Percentiles rank a stretch among this genome's conserved stretches.
These are phyloP conservation scores for Aphodius granarius DNA, from an alignment of 2,888 invertebrate species.

Conservation along the genomic window DNA sequence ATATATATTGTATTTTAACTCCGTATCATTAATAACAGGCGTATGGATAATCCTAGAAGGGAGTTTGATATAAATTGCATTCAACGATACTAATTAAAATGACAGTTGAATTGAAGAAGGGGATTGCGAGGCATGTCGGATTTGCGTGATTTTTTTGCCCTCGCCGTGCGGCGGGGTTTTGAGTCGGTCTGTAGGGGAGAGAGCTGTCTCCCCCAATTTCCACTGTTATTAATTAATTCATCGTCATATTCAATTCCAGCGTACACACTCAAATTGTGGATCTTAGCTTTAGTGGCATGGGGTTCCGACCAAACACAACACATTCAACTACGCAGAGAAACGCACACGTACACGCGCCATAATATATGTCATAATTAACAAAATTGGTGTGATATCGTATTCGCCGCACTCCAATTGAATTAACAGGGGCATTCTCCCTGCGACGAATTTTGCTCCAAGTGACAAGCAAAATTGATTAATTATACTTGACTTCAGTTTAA, in stretches of 20 bases:
- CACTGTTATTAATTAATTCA: neutral
- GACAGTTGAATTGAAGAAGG: too few relatives aligned
- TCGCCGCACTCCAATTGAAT: neutral
- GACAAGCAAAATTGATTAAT: too few relatives aligned
- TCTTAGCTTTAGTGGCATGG: neutral
- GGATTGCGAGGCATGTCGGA: neutral
- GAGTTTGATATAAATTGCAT: neutral
- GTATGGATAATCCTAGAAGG: neutral
- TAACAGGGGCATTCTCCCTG: neutral
- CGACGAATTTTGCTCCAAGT: too few relatives aligned
- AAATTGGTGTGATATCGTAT: conserved; percentile 3
- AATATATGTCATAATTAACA: conserved; percentile 15
- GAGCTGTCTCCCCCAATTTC: neutral
- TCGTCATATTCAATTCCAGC: neutral
- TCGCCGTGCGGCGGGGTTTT: neutral
- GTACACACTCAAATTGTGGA: neutral
- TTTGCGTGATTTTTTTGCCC: neutral
- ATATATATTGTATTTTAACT: neutral
- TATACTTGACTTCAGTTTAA: too few relatives aligned
- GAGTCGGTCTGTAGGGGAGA: neutral
- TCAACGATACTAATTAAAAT: neutral
- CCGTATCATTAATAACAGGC: neutral
- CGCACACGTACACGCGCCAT: neutral
- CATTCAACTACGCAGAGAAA: neutral
- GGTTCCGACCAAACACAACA: neutral